Base-by-base conservation (phyloP, 2,113 vertebrate genomes). In the Phyllostomus hastatus region DNA sequence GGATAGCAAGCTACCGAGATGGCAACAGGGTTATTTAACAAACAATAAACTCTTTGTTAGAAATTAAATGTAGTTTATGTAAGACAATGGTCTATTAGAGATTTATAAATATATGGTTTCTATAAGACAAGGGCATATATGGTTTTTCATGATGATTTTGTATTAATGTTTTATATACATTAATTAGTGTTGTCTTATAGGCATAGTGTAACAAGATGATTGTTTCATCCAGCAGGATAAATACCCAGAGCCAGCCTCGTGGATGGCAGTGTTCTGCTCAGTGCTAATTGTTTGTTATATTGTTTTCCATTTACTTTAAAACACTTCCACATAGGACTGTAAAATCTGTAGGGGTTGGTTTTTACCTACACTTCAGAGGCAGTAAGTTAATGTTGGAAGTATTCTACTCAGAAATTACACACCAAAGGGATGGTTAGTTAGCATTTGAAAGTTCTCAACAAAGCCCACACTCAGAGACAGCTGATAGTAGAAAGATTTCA, bases 331-430 rank as follows among this genome's bases (percentile, higher is more conserved):
- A 2, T 35, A 88, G 86, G 69, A 66, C 46, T 43, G 33, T 82
- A 57, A 93, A 75, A 93, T 91, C 86, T 80, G 22, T 31, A 70
- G 88, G 92, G 52, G 28, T 75, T 95, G 83, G 14, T 19, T 81
- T 93, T 72, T 64, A 80, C 57, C n/a, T 93, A 33, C 0, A 88
- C 33, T 66, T 91, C 31, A 92, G 81, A 90, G 61, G 52, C 22
- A 64, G 46, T 76, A 61, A 80, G 41, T 93, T 89, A 78, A 85
- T 91, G 82, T 94, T 89, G 83, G 43, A 67, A 82, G 46, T 82
- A 43, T 17, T 93, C 48, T 33, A 88, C 64, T 94, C 20, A 82
- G 78, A 91, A 91, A 81, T 70, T 64, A 75, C 38, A 46, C 20
- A 81, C 26, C 46, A 75, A 80, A 93, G 78, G 28, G 48, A 61